These are phyloP conservation scores for Malurus splendens DNA, from an alignment of 2,797 vertebrate genomes.

Conservation along the genomic window DNA sequence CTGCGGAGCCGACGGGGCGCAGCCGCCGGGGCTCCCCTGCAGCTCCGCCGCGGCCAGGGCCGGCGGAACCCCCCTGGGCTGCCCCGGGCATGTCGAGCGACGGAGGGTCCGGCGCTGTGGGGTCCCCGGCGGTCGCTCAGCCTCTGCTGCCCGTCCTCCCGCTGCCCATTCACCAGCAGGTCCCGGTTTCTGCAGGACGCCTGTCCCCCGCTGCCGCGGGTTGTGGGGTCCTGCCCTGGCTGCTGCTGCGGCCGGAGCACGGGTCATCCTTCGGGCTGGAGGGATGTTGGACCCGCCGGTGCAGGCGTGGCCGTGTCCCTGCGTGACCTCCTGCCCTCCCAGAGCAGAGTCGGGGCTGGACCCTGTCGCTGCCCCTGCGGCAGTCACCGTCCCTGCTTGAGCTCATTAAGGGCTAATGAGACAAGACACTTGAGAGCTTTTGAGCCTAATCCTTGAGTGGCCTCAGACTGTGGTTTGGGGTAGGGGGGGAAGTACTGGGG, in stretches of 20 bases:
- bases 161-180: accelerated
- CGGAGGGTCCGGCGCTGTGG: not conserved
- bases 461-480: not conserved
- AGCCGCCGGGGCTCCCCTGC: not conserved
- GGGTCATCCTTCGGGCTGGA: not conserved
- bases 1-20: not conserved
- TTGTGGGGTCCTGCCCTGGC: not conserved
- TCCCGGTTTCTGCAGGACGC: accelerated
- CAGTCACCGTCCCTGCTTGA: not conserved
- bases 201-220: not conserved
- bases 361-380: not conserved
- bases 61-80: not conserved
- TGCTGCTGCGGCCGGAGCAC: not conserved
- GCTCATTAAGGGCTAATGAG: constrained; percentile 35
- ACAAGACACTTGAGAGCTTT: not conserved
- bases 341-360: not conserved
- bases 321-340: not conserved
- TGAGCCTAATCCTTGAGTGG: constrained; percentile 10
- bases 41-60: not conserved
- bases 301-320: not conserved
- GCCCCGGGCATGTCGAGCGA: accelerated
- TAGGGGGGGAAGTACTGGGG: not conserved
- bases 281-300: accelerated
- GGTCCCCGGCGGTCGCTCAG: not conserved
- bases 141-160: not conserved